Conservation (phyloP, 2,113 vertebrate genomes). For the Rhinopomastus cyanomelas region DNA sequence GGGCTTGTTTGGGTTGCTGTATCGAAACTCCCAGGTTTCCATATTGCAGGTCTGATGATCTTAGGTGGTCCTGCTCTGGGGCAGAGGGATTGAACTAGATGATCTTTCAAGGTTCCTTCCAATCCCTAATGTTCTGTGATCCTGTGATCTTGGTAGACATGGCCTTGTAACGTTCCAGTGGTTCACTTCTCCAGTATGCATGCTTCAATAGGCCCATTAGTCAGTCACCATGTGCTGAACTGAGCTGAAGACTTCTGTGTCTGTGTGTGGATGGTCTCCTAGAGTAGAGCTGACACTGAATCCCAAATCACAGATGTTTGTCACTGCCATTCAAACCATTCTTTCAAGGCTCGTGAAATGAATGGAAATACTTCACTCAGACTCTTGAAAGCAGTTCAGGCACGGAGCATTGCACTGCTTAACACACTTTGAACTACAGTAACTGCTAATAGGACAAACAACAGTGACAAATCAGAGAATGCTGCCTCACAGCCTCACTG, state of each 20-base stretch:
- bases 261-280: not conserved
- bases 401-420: not conserved
- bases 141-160: rapidly evolving
- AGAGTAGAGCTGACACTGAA: not conserved
- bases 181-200: not conserved
- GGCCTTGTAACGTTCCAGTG: not conserved
- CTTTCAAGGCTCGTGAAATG: not conserved
- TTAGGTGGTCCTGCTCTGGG: too few relatives aligned
- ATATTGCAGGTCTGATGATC: not conserved
- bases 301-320: not conserved
- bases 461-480: constrained; percentile 24
- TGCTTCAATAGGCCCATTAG: not conserved
- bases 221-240: not conserved
- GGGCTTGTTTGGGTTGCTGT: not conserved
- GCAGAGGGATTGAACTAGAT: too few relatives aligned
- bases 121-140: too few relatives aligned
- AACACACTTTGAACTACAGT: not conserved
- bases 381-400: not conserved
- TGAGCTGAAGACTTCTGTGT: not conserved
- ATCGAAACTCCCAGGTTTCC: not conserved
- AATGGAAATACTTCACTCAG: not conserved
- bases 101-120: too few relatives aligned
- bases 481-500: not conserved
- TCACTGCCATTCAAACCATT: not conserved
- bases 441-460: constrained; percentile 17